These are phyloP conservation scores for Melolontha melolontha DNA, from an alignment of 2,888 invertebrate genomes.

Conservation along the genomic window DNA sequence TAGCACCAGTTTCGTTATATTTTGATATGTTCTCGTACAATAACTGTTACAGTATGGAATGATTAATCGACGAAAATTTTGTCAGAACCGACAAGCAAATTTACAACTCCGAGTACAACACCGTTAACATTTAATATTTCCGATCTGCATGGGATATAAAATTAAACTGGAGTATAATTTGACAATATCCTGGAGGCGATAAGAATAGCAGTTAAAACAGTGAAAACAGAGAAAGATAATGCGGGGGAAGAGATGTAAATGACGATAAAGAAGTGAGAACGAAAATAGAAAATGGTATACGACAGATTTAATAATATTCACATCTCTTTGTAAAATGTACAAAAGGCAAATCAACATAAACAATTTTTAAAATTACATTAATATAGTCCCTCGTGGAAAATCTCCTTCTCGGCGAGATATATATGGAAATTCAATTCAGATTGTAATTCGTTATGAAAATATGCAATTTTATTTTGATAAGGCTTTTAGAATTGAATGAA, in stretches of 20 bases:
- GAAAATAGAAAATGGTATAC: conserved; percentile 1
- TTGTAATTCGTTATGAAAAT: not conserved
- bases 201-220: conserved; percentile 10
- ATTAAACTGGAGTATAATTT: conserved; percentile 21
- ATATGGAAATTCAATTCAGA: not conserved
- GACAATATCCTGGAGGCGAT: conserved; percentile 12
- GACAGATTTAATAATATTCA: conserved; percentile 17
- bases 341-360: conserved; percentile 16
- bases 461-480: too few relatives aligned
- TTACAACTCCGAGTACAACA: not conserved
- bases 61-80: too few relatives aligned
- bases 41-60: too few relatives aligned
- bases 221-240: not conserved
- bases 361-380: conserved; percentile 12
- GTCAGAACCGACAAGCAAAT: not conserved
- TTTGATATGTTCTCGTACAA: too few relatives aligned
- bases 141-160: conserved; percentile 10
- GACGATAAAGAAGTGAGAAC: not conserved
- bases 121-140: conserved; percentile 1
- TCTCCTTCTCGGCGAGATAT: not conserved
- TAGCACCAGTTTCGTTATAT: too few relatives aligned
- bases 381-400: not conserved
- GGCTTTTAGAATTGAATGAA: too few relatives aligned
- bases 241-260: not conserved
- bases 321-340: not conserved